Conservation (phyloP, 2,888 invertebrate species). For the Odontocerum albicorne region DNA sequence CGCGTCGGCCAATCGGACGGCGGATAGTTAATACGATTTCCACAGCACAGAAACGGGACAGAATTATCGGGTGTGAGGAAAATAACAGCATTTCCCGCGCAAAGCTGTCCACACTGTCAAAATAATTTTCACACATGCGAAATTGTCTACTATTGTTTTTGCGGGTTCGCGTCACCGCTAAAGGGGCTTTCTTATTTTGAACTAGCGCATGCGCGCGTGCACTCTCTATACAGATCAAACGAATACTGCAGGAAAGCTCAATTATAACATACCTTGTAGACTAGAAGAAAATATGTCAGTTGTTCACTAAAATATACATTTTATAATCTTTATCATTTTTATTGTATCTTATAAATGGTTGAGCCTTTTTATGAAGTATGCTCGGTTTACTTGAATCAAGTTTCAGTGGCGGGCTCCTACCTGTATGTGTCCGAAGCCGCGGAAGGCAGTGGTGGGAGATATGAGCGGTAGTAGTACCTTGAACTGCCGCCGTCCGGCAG, state of each 20-base stretch:
- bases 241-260: slow-evolving; percentile 12
- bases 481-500: slow-evolving; percentile 28
- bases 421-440: background rate
- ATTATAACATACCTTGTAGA: background rate
- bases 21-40: slow-evolving; percentile 17
- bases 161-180: slow-evolving; percentile 12
- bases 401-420: background rate
- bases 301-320: background rate
- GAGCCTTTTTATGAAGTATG: background rate
- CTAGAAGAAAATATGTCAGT: background rate
- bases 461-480: slow-evolving; percentile 27
- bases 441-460: slow-evolving; percentile 4
- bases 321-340: background rate
- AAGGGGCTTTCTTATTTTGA: slow-evolving; percentile 1
- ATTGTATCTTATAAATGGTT: background rate
- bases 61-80: background rate
- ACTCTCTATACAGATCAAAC: slow-evolving; percentile 5
- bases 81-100: slow-evolving; percentile 17
- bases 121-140: slow-evolving; percentile 13
- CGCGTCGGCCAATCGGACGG: slow-evolving; percentile 15
- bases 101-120: slow-evolving; percentile 15
- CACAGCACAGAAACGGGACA: slow-evolving; percentile 3
- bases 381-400: too few relatives aligned
- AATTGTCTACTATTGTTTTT: slow-evolving; percentile 13
- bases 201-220: slow-evolving; percentile 23